Conservation (phyloP, 2,113 vertebrate species). For the Holacanthus passer region DNA sequence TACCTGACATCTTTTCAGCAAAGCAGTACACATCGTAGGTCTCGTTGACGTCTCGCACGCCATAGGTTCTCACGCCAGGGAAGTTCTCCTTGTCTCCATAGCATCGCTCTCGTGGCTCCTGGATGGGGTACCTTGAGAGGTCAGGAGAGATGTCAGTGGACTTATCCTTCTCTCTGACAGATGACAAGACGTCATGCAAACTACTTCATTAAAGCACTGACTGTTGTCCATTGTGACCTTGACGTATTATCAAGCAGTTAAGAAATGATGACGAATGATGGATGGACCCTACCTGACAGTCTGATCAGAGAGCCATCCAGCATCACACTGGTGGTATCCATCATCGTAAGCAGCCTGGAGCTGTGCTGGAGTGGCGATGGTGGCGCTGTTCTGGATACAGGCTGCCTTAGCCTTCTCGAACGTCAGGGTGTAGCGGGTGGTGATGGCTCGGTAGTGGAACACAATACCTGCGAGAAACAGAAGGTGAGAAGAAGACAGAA, state of each 20-base stretch:
- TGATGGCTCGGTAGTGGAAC: constrained; percentile 97
- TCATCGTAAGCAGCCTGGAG: constrained; percentile 96
- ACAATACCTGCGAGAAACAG: constrained; percentile 87
- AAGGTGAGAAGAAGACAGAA: background rate
- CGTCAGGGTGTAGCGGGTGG: constrained; percentile 93
- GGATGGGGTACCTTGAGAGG: constrained; percentile 93
- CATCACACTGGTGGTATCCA: constrained; percentile 97
- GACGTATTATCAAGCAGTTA: background rate
- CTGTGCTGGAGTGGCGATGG: constrained; percentile 94
- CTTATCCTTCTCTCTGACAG: background rate
- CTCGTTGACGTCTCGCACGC: constrained; percentile 93
- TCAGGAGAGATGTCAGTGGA: constrained; percentile 8
- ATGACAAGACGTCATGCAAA: too few species aligned
- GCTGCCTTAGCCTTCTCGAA: constrained; percentile 93
- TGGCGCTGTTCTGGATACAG: constrained; percentile 92
- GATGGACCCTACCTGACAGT: constrained; percentile 90
- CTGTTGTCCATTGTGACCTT: background rate
- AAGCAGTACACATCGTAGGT: constrained; percentile 99
- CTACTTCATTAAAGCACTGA: too few species aligned
- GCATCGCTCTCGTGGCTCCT: constrained; percentile 92
- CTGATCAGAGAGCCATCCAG: constrained; percentile 97
- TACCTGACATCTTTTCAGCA: constrained; percentile 96
- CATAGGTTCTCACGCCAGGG: constrained; percentile 95
- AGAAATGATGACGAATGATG: background rate
- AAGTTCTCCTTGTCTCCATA: constrained; percentile 95